These are phyloP conservation scores for Caenorhabditis zanzibari DNA, from an alignment of 2,888 invertebrate species.

Conservation along the genomic window DNA sequence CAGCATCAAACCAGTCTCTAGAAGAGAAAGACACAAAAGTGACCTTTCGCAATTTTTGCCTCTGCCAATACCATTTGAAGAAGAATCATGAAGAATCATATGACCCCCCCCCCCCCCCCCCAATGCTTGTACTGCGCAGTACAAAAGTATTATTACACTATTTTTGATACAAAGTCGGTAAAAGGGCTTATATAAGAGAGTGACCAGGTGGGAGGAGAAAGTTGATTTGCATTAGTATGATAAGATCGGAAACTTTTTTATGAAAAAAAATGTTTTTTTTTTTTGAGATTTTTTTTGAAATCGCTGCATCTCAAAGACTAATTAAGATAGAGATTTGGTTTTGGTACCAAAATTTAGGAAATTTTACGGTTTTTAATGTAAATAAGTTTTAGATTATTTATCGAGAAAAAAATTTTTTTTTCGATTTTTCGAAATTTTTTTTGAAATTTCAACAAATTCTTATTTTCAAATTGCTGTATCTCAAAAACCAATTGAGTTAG, in stretches of 20 bases:
- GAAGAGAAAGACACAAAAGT: conserved; percentile 23
- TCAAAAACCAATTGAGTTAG: too few relatives aligned
- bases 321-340: not conserved
- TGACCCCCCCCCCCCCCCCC: not conserved
- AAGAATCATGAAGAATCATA: not conserved
- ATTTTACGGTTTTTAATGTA: not conserved
- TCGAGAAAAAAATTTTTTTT: not conserved
- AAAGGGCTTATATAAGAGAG: conserved; percentile 12
- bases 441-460: too few relatives aligned
- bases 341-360: conserved; percentile 1
- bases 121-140: conserved; percentile 33
- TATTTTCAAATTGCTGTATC: too few relatives aligned
- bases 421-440: too few relatives aligned
- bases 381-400: not conserved
- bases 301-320: not conserved
- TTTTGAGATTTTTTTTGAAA: too few relatives aligned
- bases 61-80: too few relatives aligned
- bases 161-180: not conserved
- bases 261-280: too few relatives aligned
- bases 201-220: not conserved
- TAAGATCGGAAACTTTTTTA: too few relatives aligned
- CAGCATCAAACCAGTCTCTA: conserved; percentile 11
- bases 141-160: not conserved
- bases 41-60: conserved; percentile 30
- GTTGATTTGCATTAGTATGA: too few relatives aligned